Evolutionary conservation across 2,888 invertebrate genomes (phyloP), one percentile per base, ranked within the genome.

Genomic region (Andrena bucephala): DNA sequence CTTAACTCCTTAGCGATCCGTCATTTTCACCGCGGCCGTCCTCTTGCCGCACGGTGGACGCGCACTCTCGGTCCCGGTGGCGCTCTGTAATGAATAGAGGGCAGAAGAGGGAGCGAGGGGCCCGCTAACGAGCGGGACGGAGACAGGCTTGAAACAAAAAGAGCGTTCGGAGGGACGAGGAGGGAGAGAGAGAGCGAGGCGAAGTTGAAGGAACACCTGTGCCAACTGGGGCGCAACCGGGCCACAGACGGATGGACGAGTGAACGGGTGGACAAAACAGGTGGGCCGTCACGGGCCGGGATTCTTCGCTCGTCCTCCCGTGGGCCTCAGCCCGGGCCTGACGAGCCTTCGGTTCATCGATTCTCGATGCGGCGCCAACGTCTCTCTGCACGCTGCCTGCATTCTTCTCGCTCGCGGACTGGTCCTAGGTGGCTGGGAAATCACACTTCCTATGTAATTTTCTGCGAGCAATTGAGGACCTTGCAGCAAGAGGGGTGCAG

Each of bases 171-270:
- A 70, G 77, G 24, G 74, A 63, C 50, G 33, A 42, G n/a, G 54
- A 36, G 20, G 13, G 70, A 71, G 77, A 73, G 57, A 48, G 71
- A 66, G 65, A 54, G 80, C 77, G 75, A 83, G 82, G 75, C 66
- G 70, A 62, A 86, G 89, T 86, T 89, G 87, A 91, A 89, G 83
- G 91, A 92, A 93, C 93, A 93, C 93, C 93, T 93, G 93, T 93
- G 93, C 93, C 93, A 93, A 93, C 93, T 93, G 93, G 93, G 92
- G 93, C 93, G 90, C 91, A 91, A 92, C 92, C 90, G 84, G 90
- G 87, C 86, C 84, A 84, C 87, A 87, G 87, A 88, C 88, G 90
- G 90, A 89, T 85, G 89, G 91, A 85, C 82, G 86, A 86, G 81
- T 87, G 90, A 92, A 91, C 93, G 93, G 93, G 92, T 93, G 93